Percentiles rank a stretch among this genome's conserved stretches.
These are phyloP conservation scores for Hucho hucho DNA, from an alignment of 2,113 vertebrate species.

Conservation along the genomic window DNA sequence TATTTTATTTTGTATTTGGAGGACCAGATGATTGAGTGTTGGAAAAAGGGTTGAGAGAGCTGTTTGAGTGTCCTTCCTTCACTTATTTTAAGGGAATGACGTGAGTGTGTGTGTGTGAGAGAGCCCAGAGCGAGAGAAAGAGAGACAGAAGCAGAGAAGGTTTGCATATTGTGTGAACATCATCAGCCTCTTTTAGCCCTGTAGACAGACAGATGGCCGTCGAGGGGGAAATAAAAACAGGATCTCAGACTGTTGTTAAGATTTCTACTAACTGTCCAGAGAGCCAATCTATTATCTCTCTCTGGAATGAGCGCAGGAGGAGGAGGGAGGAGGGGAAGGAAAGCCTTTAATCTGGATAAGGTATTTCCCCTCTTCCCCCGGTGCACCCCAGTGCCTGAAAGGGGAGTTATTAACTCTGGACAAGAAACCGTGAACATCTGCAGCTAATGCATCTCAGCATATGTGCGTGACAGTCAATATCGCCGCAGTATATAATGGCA, in stretches of 20 bases:
- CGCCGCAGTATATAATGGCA: slow-evolving; percentile 42
- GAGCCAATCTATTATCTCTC: slow-evolving; percentile 32
- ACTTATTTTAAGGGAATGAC: background rate
- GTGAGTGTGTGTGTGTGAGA: background rate
- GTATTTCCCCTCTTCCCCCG: background rate
- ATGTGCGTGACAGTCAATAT: slow-evolving; percentile 32
- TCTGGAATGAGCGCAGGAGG: too few relatives aligned
- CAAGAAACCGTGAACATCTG: slow-evolving; percentile 22
- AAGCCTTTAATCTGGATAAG: background rate
- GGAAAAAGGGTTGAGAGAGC: background rate
- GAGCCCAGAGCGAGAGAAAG: background rate
- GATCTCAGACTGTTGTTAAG: slow-evolving; percentile 22
- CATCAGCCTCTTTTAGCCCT: background rate
- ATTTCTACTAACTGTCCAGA: slow-evolving; percentile 32
- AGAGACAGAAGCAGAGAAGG: background rate
- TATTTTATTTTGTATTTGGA: too few relatives aligned
- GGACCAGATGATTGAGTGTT: background rate
- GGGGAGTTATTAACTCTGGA: slow-evolving; percentile 34
- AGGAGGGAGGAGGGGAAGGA: too few relatives aligned
- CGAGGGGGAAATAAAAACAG: slow-evolving; percentile 26
- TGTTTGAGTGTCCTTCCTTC: background rate
- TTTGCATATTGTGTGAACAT: slow-evolving; percentile 17
- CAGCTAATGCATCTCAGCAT: slow-evolving; percentile 44
- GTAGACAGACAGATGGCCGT: slow-evolving; percentile 23
- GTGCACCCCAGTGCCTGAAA: slow-evolving; percentile 28